Conservation (phyloP, 2,888 invertebrate genomes). For the Tineola bisselliella region DNA sequence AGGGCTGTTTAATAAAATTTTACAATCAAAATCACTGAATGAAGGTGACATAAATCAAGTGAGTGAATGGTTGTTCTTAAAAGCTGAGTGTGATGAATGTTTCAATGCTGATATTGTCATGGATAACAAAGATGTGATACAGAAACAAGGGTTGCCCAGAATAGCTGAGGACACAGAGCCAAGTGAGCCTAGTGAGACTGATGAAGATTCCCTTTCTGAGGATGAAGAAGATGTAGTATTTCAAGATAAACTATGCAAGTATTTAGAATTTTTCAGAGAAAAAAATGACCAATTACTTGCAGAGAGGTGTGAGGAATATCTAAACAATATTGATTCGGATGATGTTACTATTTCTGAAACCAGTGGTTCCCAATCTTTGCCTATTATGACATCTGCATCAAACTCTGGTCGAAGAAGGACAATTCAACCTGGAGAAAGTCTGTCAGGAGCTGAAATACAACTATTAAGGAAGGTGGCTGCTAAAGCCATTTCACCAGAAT, state of each 20-base stretch:
- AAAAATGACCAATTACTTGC: conserved; percentile 75
- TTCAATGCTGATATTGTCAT: conserved; percentile 66
- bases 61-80: conserved; percentile 83
- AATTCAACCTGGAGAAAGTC: conserved; percentile 70
- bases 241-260: conserved; percentile 75
- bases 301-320: conserved; percentile 69
- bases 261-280: conserved; percentile 75
- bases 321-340: conserved; percentile 62
- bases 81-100: conserved; percentile 89
- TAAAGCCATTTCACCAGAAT: conserved; percentile 62
- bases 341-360: conserved; percentile 62
- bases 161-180: conserved; percentile 67
- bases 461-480: conserved; percentile 69
- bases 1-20: conserved; percentile 80
- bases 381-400: conserved; percentile 58
- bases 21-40: conserved; percentile 74
- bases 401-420: conserved; percentile 64
- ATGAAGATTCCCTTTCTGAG: conserved; percentile 69
- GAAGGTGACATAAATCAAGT: conserved; percentile 78
- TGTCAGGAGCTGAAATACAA: conserved; percentile 69
- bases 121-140: conserved; percentile 49
- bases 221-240: conserved; percentile 73
- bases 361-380: conserved; percentile 58
- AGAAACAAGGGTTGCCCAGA: conserved; percentile 56
- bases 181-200: conserved; percentile 70